Evolutionary conservation across 2,113 vertebrate species (phyloP).

Genomic region (Speoplatyrhinus poulsoni): DNA sequence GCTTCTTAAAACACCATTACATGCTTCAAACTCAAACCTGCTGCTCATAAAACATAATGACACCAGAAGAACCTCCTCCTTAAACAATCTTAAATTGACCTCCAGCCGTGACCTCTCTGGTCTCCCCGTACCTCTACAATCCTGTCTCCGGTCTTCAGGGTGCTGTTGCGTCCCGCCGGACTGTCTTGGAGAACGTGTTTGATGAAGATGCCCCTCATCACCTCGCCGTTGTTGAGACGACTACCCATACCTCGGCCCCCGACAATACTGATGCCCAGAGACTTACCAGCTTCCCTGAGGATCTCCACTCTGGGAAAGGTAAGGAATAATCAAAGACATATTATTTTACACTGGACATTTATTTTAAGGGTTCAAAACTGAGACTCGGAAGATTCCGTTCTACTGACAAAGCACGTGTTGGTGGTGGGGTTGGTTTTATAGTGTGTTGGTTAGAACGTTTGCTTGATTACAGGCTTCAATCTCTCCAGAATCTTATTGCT

Average conservation of each 20-base stretch:
- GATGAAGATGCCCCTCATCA: slow-evolving; percentile 98
- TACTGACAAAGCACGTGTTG: not conserved
- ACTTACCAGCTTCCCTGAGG: slow-evolving; percentile 89
- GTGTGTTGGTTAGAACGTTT: not conserved
- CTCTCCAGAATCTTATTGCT: not conserved
- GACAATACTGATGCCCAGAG: slow-evolving; percentile 96
- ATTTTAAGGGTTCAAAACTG: slow-evolving; percentile 8
- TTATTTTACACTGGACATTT: not conserved
- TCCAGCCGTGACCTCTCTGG: not conserved
- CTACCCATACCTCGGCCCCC: slow-evolving; percentile 98
- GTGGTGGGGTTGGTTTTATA: not conserved
- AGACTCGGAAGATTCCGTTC: not conserved
- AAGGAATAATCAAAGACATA: not conserved
- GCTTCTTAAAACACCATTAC: no score
- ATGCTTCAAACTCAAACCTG: no score
- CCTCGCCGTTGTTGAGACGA: slow-evolving; percentile 92
- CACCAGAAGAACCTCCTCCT: not conserved
- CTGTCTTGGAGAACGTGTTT: slow-evolving; percentile 97
- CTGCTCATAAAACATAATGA: not conserved
- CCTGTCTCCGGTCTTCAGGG: slow-evolving; percentile 92
- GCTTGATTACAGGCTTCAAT: not conserved
- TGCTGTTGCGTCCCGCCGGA: slow-evolving; percentile 92
- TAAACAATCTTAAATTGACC: not conserved
- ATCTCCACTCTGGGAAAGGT: slow-evolving; percentile 86
- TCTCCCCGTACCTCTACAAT: slow-evolving; percentile 86